These are phyloP conservation scores for Xyrichtys novacula DNA, from an alignment of 2,797 vertebrate species.

Conservation along the genomic window DNA sequence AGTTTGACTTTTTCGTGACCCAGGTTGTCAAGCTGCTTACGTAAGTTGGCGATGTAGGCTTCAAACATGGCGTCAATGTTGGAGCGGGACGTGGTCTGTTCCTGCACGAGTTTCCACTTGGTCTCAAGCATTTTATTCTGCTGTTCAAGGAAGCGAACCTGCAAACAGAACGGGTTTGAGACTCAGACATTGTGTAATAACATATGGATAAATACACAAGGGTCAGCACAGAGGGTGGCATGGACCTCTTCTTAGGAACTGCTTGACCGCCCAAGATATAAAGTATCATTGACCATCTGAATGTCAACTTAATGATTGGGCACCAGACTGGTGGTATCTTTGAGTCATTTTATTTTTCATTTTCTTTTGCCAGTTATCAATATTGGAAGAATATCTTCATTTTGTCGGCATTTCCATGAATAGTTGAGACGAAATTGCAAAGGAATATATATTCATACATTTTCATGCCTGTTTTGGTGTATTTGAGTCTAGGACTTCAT, in stretches of 20 bases:
- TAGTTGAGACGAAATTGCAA: too few relatives aligned
- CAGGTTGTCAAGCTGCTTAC: constrained; percentile 83
- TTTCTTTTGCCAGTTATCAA: too few relatives aligned
- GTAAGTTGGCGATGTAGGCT: constrained; percentile 81
- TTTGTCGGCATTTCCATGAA: too few relatives aligned
- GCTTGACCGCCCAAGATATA: not conserved
- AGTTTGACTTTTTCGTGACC: constrained; percentile 82
- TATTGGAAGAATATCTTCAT: too few relatives aligned
- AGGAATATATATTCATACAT: too few relatives aligned
- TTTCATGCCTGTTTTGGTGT: too few relatives aligned
- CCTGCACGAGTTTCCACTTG: constrained; percentile 87
- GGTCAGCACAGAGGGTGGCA: not conserved
- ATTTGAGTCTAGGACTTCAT: too few relatives aligned
- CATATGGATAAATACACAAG: not conserved
- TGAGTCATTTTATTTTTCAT: too few relatives aligned
- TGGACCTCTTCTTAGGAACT: not conserved
- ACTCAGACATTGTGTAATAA: not conserved
- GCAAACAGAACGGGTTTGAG: constrained; percentile 34
- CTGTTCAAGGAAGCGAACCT: constrained; percentile 87
- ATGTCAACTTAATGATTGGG: too few relatives aligned
- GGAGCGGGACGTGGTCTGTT: constrained; percentile 79
- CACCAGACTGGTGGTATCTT: too few relatives aligned
- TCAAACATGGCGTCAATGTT: constrained; percentile 80
- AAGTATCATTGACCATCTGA: not conserved
- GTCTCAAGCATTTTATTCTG: constrained; percentile 89